Base-by-base conservation (phyloP, 2,113 vertebrate genomes). In the Spea bombifrons region DNA sequence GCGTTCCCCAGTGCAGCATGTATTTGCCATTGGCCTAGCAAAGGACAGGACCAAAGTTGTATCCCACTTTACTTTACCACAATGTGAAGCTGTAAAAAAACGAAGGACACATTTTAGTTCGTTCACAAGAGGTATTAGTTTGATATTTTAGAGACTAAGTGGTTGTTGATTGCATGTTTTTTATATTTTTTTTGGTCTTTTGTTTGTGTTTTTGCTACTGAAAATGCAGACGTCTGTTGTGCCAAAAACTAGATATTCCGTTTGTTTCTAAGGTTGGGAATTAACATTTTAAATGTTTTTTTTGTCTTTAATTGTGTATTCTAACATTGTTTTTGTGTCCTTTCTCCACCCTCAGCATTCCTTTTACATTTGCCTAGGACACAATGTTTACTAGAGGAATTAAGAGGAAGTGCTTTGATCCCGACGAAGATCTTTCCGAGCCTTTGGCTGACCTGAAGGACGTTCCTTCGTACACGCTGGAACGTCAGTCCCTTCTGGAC, bases 401-500 rank as follows among this genome's bases (percentile, higher is more conserved):
- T 61, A 98, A 98, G 86, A 94, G 96, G 84, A 98, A 97, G 87
- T 92, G 93, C 83, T 86, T 88, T 3, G 95, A 96, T 4, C 87
- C 84, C 0, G 94, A 94, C 81, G 96, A 93, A 81, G 88, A 88
- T 3, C 86, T 82, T 66, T 93, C 91, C 13, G 90, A 89, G 67
- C 85, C 85, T 75, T 86, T 86, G 78, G 86, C 86, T 43, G 86
- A 90, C 64, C 81, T 90, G 76, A 89, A 86, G 76, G 83, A 90
- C 52, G 83, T 87, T 67, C 92, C 93, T n/a, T 91, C 93, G 4
- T 96, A 96, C 81, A 95, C 92, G 77, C 90, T 97, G 65, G 97
- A 98, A 90, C 92, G 97, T 6, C 97, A 99, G 90, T 96, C 95
- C 0, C 92, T 99, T 52, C 89, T 99, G 80, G 96, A 99, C 87